Evolutionary conservation across 2,888 invertebrate species (phyloP).

Genomic region (Plebejus argus): DNA sequence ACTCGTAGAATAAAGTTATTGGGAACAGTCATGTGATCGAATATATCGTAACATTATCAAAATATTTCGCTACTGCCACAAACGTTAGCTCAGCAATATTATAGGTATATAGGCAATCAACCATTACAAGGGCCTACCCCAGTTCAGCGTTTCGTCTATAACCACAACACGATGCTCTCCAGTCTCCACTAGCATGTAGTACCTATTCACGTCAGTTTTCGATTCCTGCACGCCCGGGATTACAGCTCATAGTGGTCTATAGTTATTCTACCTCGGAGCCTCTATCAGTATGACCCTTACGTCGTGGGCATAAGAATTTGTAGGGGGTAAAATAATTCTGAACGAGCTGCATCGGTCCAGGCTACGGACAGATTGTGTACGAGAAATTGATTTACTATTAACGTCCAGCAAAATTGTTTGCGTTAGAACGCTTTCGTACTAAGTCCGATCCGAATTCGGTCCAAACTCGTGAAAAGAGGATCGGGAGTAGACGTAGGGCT

Average conservation of each 20-base stretch:
- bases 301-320: not conserved
- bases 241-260: not conserved
- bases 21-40: no score
- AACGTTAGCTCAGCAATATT: not conserved
- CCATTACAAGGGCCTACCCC: not conserved
- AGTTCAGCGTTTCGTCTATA: not conserved
- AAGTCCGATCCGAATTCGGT: not conserved
- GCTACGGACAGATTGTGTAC: slow-evolving; percentile 31
- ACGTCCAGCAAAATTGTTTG: slow-evolving; percentile 23
- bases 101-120: not conserved
- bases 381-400: slow-evolving; percentile 33
- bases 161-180: slow-evolving; percentile 1
- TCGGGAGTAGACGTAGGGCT: not conserved
- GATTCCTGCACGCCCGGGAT: slow-evolving; percentile 15
- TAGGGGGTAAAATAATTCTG: not conserved
- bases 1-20: no score
- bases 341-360: not conserved
- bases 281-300: not conserved
- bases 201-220: slow-evolving; percentile 26
- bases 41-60: no score
- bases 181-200: slow-evolving; percentile 21
- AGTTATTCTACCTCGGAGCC: not conserved
- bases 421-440: not conserved
- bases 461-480: not conserved
- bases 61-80: not conserved